Evolutionary conservation across 2,797 vertebrate genomes (phyloP).

Genomic region (Fistularia commersonii): DNA sequence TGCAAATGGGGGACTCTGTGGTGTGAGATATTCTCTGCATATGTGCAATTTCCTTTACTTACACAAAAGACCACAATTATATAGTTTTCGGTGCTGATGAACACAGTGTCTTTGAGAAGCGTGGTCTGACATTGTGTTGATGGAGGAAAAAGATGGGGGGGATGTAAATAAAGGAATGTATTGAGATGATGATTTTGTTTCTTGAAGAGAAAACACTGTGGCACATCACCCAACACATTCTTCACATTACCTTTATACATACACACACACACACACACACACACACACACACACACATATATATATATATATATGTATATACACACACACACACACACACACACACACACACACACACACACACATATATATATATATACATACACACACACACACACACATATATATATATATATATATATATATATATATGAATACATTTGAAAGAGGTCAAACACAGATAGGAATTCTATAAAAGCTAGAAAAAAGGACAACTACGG

Average conservation of each 20-base stretch:
- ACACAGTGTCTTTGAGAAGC: constrained; percentile 26
- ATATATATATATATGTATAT: too few relatives aligned
- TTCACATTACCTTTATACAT: not conserved
- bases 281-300: too few relatives aligned
- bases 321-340: too few relatives aligned
- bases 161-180: constrained; percentile 80
- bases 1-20: not conserved
- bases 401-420: too few relatives aligned
- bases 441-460: too few relatives aligned
- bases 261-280: not conserved
- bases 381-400: too few relatives aligned
- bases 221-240: not conserved
- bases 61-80: constrained; percentile 2
- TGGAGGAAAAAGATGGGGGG: constrained; percentile 47
- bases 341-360: too few relatives aligned
- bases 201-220: constrained; percentile 2
- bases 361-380: too few relatives aligned
- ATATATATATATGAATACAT: too few relatives aligned
- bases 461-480: too few relatives aligned
- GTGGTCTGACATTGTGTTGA: constrained; percentile 44
- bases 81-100: constrained; percentile 12
- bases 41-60: constrained; percentile 4
- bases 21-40: constrained; percentile 8
- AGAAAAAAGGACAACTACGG: too few relatives aligned
- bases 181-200: constrained; percentile 48